Evolutionary conservation across 2,888 invertebrate genomes (phyloP).

Genomic region (Himalopsyche anomala): DNA sequence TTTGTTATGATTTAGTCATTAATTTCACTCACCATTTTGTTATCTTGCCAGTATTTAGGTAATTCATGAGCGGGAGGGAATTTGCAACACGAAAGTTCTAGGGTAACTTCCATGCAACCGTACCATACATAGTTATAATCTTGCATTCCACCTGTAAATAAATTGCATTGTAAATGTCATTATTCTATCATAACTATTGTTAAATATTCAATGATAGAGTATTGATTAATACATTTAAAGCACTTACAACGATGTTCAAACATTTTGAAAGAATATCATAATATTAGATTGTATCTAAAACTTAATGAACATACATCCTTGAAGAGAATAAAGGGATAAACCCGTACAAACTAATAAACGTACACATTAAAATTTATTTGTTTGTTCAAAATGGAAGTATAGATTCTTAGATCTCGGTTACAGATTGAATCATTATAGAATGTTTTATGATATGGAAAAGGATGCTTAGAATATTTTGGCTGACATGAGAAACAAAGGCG

Average conservation of each 20-base stretch:
- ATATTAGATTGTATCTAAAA: neutral
- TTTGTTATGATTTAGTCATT: neutral
- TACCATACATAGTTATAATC: constrained; percentile 96
- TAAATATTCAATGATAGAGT: constrained; percentile 56
- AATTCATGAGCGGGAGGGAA: constrained; percentile 89
- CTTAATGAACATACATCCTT: no score
- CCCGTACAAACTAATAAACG: no score
- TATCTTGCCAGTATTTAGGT: constrained; percentile 91
- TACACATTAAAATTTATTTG: no score
- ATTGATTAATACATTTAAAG: constrained; percentile 68
- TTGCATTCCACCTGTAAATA: constrained; percentile 86
- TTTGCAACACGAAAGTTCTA: constrained; percentile 96
- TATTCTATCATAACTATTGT: constrained; percentile 23
- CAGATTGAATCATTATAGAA: no score
- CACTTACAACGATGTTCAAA: neutral
- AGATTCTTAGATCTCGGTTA: no score
- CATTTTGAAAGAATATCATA: neutral
- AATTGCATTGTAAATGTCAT: neutral
- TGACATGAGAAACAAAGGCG: no score
- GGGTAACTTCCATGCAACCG: constrained; percentile 96
- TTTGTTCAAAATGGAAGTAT: no score
- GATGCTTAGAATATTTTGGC: no score
- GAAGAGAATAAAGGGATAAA: no score
- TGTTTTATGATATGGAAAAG: no score
- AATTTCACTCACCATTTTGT: constrained; percentile 81